phyloP scores from a whole-genome alignment of 2,113 vertebrate genomes.

The Campylomormyrus tamandua region DNA sequence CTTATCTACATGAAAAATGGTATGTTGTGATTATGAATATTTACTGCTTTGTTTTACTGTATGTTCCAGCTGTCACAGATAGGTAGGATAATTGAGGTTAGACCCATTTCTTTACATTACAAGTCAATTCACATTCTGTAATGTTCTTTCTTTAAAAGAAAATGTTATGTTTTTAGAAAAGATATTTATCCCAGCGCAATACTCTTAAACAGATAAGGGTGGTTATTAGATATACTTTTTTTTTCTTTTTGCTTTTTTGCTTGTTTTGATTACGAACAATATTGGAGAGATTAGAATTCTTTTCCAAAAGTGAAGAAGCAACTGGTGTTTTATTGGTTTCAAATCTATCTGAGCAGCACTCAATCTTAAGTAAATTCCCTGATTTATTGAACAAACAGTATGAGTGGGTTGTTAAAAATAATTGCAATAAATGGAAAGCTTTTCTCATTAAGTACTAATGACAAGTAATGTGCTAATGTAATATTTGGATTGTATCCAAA shows the following conservation, averaged over 20 bases:
- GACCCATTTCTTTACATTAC: not conserved
- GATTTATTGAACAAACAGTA: not conserved
- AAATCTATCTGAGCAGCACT: not conserved
- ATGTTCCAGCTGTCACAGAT: not conserved
- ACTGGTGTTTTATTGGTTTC: not conserved
- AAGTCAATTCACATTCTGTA: not conserved
- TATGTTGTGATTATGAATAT: not conserved
- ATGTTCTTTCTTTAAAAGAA: not conserved
- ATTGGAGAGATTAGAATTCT: not conserved
- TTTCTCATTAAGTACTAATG: not conserved
- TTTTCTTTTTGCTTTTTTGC: not conserved
- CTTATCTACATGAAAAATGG: not conserved
- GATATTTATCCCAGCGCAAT: not conserved
- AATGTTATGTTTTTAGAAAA: not conserved
- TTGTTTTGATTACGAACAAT: not conserved
- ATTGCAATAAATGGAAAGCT: not conserved
- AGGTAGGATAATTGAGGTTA: not conserved
- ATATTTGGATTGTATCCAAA: not conserved
- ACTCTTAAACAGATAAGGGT: not conserved
- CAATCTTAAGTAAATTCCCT: not conserved
- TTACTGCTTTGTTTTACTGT: not conserved
- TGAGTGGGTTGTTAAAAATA: not conserved
- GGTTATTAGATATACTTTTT: not conserved
- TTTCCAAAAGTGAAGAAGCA: not conserved
- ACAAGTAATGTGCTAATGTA: not conserved